A percentile compares a stretch with the other conserved stretches of the same genome.
phyloP scores from a whole-genome alignment of 2,113 vertebrate species.

The Pundamilia nyererei region DNA sequence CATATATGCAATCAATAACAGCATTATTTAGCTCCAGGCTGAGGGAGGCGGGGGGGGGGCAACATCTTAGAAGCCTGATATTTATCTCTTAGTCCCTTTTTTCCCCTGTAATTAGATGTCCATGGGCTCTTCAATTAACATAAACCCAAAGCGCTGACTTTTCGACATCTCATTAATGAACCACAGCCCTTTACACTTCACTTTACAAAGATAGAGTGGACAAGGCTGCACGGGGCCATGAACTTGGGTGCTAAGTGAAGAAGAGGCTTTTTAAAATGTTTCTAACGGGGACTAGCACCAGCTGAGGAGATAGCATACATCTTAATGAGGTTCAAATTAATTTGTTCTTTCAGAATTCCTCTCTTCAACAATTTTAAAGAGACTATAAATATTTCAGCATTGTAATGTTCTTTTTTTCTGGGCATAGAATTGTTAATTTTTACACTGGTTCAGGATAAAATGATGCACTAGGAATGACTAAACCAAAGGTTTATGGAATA shows the following conservation, averaged over 20 bases:
- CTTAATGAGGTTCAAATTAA: constrained; percentile 49
- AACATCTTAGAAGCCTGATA: constrained; percentile 37
- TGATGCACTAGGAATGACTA: background rate
- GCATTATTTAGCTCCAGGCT: constrained; percentile 43
- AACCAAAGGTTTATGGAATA: constrained; percentile 2
- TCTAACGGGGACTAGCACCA: background rate
- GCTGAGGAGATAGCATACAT: constrained; percentile 2
- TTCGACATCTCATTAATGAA: constrained; percentile 53
- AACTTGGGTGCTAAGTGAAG: constrained; percentile 11
- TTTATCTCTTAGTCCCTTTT: constrained; percentile 41
- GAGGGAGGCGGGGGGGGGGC: background rate
- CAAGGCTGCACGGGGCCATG: background rate
- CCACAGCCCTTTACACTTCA: background rate
- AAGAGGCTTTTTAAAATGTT: constrained; percentile 3
- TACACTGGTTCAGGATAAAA: constrained; percentile 11
- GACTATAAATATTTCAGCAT: constrained; percentile 57
- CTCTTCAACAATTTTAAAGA: constrained; percentile 33
- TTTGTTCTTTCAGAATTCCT: constrained; percentile 24
- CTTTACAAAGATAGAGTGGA: constrained; percentile 22
- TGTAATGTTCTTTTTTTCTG: constrained; percentile 33
- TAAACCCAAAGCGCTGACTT: constrained; percentile 53
- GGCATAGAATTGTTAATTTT: constrained; percentile 31
- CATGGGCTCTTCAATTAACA: constrained; percentile 54
- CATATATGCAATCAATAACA: constrained; percentile 53
- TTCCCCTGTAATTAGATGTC: constrained; percentile 55